Base-by-base conservation (phyloP, 2,888 invertebrate genomes). In the Zygogramma bicolorata region DNA sequence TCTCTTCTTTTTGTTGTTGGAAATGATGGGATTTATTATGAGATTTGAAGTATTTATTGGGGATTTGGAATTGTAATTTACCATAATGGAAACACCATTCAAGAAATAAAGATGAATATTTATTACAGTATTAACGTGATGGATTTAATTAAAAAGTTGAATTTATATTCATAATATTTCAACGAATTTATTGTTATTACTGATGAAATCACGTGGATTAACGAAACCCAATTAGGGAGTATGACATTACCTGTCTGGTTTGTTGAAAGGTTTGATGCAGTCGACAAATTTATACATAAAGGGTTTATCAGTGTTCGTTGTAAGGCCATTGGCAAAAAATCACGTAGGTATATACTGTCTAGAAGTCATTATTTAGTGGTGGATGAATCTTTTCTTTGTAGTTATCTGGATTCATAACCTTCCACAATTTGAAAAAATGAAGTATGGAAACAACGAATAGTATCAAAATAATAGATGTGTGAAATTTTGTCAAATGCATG, bases 1-100 rank as follows among this genome's bases (percentile, higher is more conserved):
- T 38, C 20, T 25, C 40, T 27, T 63, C 46, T 42, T 29, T 46
- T 63, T 46, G 27, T 63, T 42, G 38, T 63, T 42, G 42, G 80
- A 81, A 81, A 80, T 80, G 81, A 82, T 80, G 79, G 81, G 83
- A 84, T 84, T 84, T 84, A 84, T 84, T 80, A 80, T 80, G 73
- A 80, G 81, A 82, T 83, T 82, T 82, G 83, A 84, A 83, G 81
- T 84, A 84, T 84, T 84, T 84, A 84, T 84, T 81, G 80, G 78
- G 82, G 84, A 84, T 83, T 82, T 82, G 80, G 82, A 80, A 78
- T 81, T 81, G 82, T 83, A 83, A 84, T 82, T 83, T 82, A 82
- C 80, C 79, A 78, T 82, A 83, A 82, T 82, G 81, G 76, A 82
- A 81, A 82, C 78, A 77, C 80, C 77, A 76, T 75, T 75, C 77